Evolutionary conservation across 2,797 vertebrate species (phyloP), one percentile per base, ranked within the genome.

Genomic region (Sandelia bainsii): DNA sequence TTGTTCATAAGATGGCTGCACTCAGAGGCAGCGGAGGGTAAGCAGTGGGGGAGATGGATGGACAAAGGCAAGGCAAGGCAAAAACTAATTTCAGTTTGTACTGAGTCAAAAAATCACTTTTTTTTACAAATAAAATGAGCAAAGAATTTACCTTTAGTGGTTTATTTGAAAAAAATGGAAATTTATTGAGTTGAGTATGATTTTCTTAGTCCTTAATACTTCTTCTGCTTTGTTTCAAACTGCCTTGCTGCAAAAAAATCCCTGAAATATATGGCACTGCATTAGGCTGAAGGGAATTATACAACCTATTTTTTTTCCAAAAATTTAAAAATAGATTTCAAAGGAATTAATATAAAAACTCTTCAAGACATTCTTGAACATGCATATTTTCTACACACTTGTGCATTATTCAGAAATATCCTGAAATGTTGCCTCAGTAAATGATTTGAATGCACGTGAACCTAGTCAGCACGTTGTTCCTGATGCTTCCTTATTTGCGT

Each of bases 1-100:
- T 85, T 68, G 69, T 68, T 82, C 64, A 14, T 54, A 45, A 81
- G 42, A 82, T 60, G 86, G 78, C 75, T 54, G 69, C 79, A 69
- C 51, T 58, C 34, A 0, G 45, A 45, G 62, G 63, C 37, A n/a
- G 32, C n/a, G 44, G 51, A 65, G 51, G 11, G 69, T 56, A 57
- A 56, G 54, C 51, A 8, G 63, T 0, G 0, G 23, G 40, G 57
- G 62, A 61, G 69, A 79, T 45, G 54, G 73, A 79, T 80, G 85
- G 77, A 79, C 52, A 61, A 53, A 84, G 64, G 78, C 68, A 61
- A 46, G 34, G 48, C 20, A 42, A 69, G 44, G 11, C 17, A 8
- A 13, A 60, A 50, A 39, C n/a, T 62, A 23, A 32, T 34, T 54
- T 60, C n/a, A 34, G 52, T 4, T 45, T 8, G 17, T 16, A 62